phyloP scores from a whole-genome alignment of 2,113 vertebrate genomes.

The Spermophilus dauricus region DNA sequence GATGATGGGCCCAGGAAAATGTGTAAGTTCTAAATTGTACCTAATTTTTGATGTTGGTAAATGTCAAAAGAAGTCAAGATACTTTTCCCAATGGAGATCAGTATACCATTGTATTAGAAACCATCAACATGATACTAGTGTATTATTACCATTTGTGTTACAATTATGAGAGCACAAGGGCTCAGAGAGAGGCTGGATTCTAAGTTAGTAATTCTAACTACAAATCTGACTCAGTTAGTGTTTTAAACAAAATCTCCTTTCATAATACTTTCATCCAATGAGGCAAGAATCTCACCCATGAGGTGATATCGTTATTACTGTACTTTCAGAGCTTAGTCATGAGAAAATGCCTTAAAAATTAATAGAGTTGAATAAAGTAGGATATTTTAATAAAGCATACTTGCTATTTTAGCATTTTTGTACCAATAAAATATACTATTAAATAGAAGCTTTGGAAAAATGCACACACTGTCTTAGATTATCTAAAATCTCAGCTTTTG shows the following conservation, averaged over 20 bases:
- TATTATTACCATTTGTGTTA: background rate
- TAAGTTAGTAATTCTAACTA: background rate
- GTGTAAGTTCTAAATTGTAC: background rate
- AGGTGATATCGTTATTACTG: background rate
- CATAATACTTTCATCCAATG: background rate
- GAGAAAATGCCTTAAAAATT: slow-evolving; percentile 61
- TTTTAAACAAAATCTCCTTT: background rate
- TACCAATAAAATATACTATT: slow-evolving; percentile 10
- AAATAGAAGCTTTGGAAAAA: slow-evolving; percentile 26
- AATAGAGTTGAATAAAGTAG: background rate
- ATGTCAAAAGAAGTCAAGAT: background rate
- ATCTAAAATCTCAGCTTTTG: slow-evolving; percentile 27
- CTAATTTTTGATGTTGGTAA: background rate
- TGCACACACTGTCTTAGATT: background rate
- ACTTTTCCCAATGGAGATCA: background rate
- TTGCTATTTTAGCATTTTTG: slow-evolving; percentile 43
- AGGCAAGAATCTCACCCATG: background rate
- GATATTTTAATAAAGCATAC: slow-evolving; percentile 52
- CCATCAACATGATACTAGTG: background rate
- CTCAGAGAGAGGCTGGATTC: background rate
- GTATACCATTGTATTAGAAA: background rate
- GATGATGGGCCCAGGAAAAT: background rate
- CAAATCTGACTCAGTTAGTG: background rate
- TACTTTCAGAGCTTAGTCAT: slow-evolving; percentile 41
- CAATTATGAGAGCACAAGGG: background rate